phyloP scores from a whole-genome alignment of 2,797 vertebrate species.

The Peromyscus aztecus region DNA sequence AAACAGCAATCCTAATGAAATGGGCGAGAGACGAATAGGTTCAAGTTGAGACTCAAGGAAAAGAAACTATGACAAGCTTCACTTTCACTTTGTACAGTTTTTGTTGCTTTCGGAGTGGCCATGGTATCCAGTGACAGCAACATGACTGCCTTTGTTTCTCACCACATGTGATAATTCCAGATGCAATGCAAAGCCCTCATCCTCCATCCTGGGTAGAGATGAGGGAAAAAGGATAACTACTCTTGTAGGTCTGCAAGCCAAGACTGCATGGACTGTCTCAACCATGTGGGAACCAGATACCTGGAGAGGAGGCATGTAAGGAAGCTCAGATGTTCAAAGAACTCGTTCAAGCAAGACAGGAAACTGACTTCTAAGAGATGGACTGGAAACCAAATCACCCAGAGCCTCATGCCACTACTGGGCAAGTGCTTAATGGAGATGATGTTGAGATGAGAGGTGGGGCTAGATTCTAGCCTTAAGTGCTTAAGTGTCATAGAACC shows the following conservation, averaged over 20 bases:
- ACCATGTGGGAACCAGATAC: background rate
- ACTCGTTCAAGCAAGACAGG: slow-evolving; percentile 7
- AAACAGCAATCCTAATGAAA: slow-evolving; percentile 58
- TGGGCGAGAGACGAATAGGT: background rate
- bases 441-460: background rate
- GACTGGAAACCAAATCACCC: slow-evolving; percentile 35
- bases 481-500: slow-evolving; percentile 51
- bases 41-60: slow-evolving; percentile 9
- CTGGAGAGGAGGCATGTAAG: background rate
- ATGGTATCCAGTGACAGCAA: background rate
- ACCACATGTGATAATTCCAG: background rate
- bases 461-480: background rate
- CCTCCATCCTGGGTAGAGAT: background rate
- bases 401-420: slow-evolving; percentile 24
- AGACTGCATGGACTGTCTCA: background rate
- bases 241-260: background rate
- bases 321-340: background rate
- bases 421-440: slow-evolving; percentile 68
- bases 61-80: slow-evolving; percentile 37
- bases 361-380: background rate
- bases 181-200: background rate
- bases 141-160: background rate
- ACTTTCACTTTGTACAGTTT: slow-evolving; percentile 18
- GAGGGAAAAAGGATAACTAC: background rate
- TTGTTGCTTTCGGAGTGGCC: background rate